Evolutionary conservation across 1,140 invertebrate genomes (phyloP).

Genomic region (Eulimnadia texana): DNA sequence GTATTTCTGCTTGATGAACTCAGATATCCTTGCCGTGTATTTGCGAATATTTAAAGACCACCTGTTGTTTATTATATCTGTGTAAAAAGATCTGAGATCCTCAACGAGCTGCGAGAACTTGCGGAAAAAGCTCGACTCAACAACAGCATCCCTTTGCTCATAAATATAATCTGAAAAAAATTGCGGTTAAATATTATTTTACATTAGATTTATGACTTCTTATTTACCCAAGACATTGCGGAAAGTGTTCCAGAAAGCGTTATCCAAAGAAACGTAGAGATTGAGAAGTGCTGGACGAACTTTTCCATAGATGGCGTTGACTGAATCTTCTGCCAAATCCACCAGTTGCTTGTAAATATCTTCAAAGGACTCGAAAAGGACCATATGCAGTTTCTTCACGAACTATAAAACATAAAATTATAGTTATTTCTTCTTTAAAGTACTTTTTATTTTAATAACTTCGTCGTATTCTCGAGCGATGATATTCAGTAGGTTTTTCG

Average conservation of each 20-base stretch:
- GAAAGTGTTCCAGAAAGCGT: slow-evolving; percentile 50
- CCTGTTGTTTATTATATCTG: slow-evolving; percentile 55
- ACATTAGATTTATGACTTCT: background rate
- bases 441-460: too few relatives aligned
- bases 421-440: too few relatives aligned
- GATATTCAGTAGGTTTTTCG: background rate
- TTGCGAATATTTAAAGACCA: slow-evolving; percentile 56
- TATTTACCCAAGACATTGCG: slow-evolving; percentile 42
- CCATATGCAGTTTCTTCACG: slow-evolving; percentile 57
- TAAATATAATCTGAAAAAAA: slow-evolving; percentile 54
- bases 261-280: slow-evolving; percentile 54
- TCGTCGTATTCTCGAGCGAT: slow-evolving; percentile 1
- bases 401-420: too few relatives aligned
- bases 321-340: slow-evolving; percentile 43
- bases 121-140: slow-evolving; percentile 61
- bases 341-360: slow-evolving; percentile 29
- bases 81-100: slow-evolving; percentile 57
- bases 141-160: slow-evolving; percentile 54
- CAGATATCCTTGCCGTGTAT: slow-evolving; percentile 40
- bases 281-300: slow-evolving; percentile 61
- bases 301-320: slow-evolving; percentile 48
- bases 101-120: slow-evolving; percentile 60
- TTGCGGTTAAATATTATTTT: background rate
- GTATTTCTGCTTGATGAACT: slow-evolving; percentile 48
- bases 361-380: slow-evolving; percentile 56